Base-by-base conservation (phyloP, 92 coral and sea anemone genomes). In the Umimayanthus chanpuru region DNA sequence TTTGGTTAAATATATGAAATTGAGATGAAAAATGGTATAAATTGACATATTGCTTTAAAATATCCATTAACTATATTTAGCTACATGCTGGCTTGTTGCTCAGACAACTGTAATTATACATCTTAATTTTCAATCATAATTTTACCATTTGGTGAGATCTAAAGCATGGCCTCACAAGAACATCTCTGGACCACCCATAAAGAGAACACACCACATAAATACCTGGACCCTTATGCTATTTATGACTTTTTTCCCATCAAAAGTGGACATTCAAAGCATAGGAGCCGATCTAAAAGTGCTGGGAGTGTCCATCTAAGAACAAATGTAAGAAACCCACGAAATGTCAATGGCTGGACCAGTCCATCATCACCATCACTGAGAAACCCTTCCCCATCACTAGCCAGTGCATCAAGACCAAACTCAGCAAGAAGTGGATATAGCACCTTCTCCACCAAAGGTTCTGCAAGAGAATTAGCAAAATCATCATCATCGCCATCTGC, bases 371-470 rank as follows among this genome's bases (percentile, higher is more conserved):
- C 84, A 25, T 39, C 86, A 36, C 79, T 83, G 8, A 89, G 79
- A 76, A 88, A 95, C 80, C 98, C 98, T 12, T 85, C 96, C 6
- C 98, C 98, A 66, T 92, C 98, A 28, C 96, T 93, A 9, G 96
- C 89, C 0, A 94, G 87, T 70, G n/a, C 92, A 9, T 95, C 98
- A 21, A 90, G 96, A 12, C 98, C 98, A 36, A 87, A 88, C 16
- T 95, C 98, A 23, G 89, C 93, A 15, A 92, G 93, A 49, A 95
- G 98, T 94, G 92, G 93, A 7, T 74, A 83, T 75, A 94, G 95
- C 68, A 80, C 86, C 3, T 3, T 49, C 3, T 89, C 90, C 66
- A 86, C 92, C 0, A 88, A 70, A 71, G 76, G 58, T 66, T 58
- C 91, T 7, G 86, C 77, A 3, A 65, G n/a, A 65, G 58, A 64